Base-by-base conservation (phyloP, 2,888 invertebrate species). In the Clusia tigrina region DNA sequence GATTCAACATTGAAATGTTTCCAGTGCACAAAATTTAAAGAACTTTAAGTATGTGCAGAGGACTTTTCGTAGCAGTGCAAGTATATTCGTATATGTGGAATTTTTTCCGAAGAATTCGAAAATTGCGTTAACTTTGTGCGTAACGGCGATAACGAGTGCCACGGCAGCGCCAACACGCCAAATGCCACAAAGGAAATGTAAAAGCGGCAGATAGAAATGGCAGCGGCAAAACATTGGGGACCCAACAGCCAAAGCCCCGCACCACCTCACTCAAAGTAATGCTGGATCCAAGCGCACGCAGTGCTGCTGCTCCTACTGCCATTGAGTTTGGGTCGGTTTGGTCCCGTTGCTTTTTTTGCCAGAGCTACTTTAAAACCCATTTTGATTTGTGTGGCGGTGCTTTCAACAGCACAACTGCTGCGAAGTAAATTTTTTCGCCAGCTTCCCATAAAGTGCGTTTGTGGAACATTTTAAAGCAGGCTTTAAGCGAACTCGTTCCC, bases 361-460 rank as follows among this genome's bases (percentile, higher is more conserved):
- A 23, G 10, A 58, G 58, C 55, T 56, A 58, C 63, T 66, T 63
- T 58, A 66, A 66, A 63, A 61, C 55, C 58, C 61, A 61, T 66
- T 66, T 66, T 63, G 66, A 66, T 63, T 63, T 61, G 63, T 61
- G 52, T 38, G 46, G 22, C n/a, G 42, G 9, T 25, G 18, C 53
- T 42, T 53, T 24, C 9, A 46, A 25, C 10, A 25, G 25, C 15
- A 9, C 22, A 17, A 24, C 32, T 32, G 6, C 32, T 9, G n/a
- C n/a, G n/a, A n/a, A n/a, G n/a, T n/a, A n/a, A n/a, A n/a, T n/a
- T 12, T 32, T 32, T 32, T 9, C 12, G 32, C 32, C 32, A 32
- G n/a, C 32, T 32, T 32, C 6, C 32, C 32, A 12, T 12, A 12
- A 9, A 32, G 32, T 32, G 32, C 32, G 6, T 6, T 12, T 32